A percentile compares a stretch with the other conserved stretches of the same genome.
These are phyloP conservation scores for Lasioglossum lativentre DNA, from an alignment of 2,888 invertebrate genomes.

Conservation along the genomic window DNA sequence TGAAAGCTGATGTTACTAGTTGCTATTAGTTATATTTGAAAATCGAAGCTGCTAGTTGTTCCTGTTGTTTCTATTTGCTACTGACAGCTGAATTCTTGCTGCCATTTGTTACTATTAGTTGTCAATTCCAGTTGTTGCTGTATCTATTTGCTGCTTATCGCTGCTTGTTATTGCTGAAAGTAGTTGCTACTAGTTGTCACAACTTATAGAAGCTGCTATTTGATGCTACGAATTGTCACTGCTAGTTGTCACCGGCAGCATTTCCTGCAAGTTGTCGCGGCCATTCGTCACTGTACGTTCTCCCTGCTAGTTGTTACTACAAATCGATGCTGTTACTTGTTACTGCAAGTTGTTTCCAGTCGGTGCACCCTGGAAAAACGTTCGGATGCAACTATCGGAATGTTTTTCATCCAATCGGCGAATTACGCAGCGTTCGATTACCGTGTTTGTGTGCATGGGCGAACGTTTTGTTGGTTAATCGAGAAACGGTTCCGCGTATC, in stretches of 20 bases:
- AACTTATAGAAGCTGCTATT: too few relatives aligned
- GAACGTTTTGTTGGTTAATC: neutral
- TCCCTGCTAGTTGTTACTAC: neutral
- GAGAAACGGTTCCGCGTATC: neutral
- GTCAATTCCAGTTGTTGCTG: too few relatives aligned
- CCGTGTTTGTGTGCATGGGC: neutral
- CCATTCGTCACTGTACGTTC: neutral
- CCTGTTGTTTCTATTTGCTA: too few relatives aligned
- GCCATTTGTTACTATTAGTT: too few relatives aligned
- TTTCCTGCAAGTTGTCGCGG: neutral
- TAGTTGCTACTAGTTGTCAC: too few relatives aligned
- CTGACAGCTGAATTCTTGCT: too few relatives aligned
- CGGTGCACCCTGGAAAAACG: neutral
- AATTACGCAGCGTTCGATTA: neutral
- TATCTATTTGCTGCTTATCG: too few relatives aligned
- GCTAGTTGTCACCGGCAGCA: neutral
- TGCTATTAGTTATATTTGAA: too few relatives aligned
- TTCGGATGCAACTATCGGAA: neutral
- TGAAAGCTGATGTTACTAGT: too few relatives aligned
- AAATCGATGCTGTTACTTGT: neutral
- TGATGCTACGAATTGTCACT: neutral
- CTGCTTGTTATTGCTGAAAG: too few relatives aligned
- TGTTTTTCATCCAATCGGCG: slow-evolving; percentile 4
- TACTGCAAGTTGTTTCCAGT: neutral
- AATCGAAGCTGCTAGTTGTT: too few relatives aligned